Conservation (phyloP, 2,113 vertebrate genomes). For the Pomatorhinus ruficollis region DNA sequence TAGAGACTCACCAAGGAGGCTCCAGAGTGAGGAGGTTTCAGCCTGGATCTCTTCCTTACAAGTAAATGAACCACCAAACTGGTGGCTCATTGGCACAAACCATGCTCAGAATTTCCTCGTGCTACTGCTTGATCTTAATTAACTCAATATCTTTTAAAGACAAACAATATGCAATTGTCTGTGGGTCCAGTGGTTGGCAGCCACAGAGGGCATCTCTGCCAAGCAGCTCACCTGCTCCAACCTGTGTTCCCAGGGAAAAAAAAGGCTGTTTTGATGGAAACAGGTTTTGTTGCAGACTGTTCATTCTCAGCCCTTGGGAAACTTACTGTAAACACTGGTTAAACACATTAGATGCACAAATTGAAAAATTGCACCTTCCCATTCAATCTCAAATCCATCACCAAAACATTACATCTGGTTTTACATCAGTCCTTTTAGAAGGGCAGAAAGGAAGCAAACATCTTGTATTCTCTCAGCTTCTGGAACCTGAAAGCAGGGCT, state of each 20-base stretch:
- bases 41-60: fast-evolving
- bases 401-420: background rate
- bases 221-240: background rate
- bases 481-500: background rate
- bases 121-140: background rate
- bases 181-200: background rate
- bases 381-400: background rate
- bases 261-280: background rate
- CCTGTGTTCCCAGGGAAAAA: background rate
- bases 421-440: background rate
- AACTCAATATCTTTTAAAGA: background rate
- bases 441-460: background rate
- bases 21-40: background rate
- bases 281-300: background rate
- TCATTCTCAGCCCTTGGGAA: background rate
- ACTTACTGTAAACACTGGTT: background rate
- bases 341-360: background rate
- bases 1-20: background rate
- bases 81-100: background rate
- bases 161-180: background rate
- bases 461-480: background rate
- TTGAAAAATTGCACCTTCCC: background rate
- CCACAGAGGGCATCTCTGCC: background rate
- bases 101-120: background rate
- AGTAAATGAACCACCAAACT: background rate